Percentiles rank a stretch among this genome's conserved stretches.
phyloP scores from a whole-genome alignment of 2,888 invertebrate species.

The Smittia sp. region DNA sequence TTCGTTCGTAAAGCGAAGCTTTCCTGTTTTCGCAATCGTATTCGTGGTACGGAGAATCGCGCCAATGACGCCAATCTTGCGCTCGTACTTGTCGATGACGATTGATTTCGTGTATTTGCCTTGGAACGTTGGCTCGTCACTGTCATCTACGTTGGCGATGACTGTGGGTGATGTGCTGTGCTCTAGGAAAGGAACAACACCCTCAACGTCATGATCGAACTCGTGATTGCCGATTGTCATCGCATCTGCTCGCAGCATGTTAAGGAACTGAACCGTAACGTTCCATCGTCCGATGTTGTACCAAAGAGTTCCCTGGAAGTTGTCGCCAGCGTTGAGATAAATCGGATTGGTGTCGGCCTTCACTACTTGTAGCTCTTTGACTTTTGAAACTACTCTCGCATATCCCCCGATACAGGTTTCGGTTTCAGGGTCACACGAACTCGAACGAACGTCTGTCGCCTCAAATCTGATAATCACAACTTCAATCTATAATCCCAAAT shows the following conservation, averaged over 20 bases:
- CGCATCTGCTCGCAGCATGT: constrained; percentile 70
- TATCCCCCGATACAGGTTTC: constrained; percentile 68
- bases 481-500: neutral
- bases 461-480: constrained; percentile 57
- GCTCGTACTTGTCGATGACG: constrained; percentile 61
- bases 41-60: constrained; percentile 67
- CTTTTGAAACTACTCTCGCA: constrained; percentile 62
- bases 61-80: constrained; percentile 76
- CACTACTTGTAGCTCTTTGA: constrained; percentile 53
- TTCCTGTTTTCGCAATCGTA: constrained; percentile 65
- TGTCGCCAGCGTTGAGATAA: constrained; percentile 78
- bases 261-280: constrained; percentile 71
- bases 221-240: constrained; percentile 86
- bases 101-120: constrained; percentile 64
- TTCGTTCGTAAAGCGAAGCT: constrained; percentile 68
- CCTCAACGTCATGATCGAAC: constrained; percentile 73
- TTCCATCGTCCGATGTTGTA: constrained; percentile 73
- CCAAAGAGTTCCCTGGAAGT: constrained; percentile 82
- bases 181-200: constrained; percentile 69
- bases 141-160: constrained; percentile 72
- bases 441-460: constrained; percentile 58
- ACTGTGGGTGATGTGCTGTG: constrained; percentile 64
- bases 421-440: constrained; percentile 56
- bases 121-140: constrained; percentile 63
- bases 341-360: constrained; percentile 58